Evolutionary conservation across 2,888 invertebrate species (phyloP), one percentile per base, ranked within the genome.

Genomic region (Chesias legatella): DNA sequence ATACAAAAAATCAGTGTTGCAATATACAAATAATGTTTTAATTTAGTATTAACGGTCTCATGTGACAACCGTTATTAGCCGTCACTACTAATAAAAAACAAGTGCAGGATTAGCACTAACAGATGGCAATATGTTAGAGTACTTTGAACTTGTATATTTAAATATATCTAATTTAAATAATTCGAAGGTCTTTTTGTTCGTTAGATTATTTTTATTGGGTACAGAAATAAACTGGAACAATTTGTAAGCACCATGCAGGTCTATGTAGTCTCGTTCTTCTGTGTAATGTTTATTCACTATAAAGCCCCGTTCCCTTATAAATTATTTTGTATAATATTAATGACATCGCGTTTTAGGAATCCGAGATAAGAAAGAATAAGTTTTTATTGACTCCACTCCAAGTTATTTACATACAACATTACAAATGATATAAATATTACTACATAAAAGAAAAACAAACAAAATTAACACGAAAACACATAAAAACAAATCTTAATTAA

Each of bases 61-160:
- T 47, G 10, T 56, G 59, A 58, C 57, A 58, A 27, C 67, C 57
- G 65, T 63, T 67, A 66, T 42, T 26, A 31, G 26, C 43, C 57
- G 56, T 56, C 57, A 62, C 43, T 45, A 51, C 50, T 46, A 26
- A 17, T 31, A 30, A 38, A 48, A 44, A 50, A 49, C 47, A 38
- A 31, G 48, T 33, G 38, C 44, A 30, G 45, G 48, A 41, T 50
- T 50, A 45, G 36, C 30, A 35, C 11, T 41, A 43, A 43, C 40
- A 22, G 49, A 43, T 43, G 45, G 27, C 33, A 34, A 38, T 39
- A 46, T 45, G 33, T 33, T 50, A 45, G 42, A 43, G 53, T 50
- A 48, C 50, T 48, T 50, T 47, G 50, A 55, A 48, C 48, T 52
- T 35, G 33, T 44, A 11, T 36, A 30, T 23, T 30, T 9, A 11